Evolutionary conservation across 2,888 invertebrate genomes (phyloP), one percentile per base, ranked within the genome.

Genomic region (Monoplex corrugatus): DNA sequence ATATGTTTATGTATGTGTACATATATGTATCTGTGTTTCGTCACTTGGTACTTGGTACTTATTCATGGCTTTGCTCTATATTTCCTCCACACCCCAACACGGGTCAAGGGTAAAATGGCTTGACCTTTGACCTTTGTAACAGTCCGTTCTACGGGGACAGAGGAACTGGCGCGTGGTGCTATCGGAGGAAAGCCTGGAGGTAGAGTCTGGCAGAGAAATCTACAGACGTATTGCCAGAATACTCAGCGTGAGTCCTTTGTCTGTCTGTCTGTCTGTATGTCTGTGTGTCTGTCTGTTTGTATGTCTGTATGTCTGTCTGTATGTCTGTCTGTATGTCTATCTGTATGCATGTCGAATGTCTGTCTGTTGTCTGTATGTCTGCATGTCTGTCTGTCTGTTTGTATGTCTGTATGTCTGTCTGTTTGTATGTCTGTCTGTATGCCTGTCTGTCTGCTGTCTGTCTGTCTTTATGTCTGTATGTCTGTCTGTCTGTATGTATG

Each of bases 101-200:
- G n/a, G n/a, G n/a, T n/a, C n/a, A n/a, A n/a, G n/a, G n/a, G n/a
- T n/a, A n/a, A n/a, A n/a, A n/a, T n/a, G n/a, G n/a, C 32, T 6
- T 43, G n/a, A 43, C 6, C 2, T 2, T 43, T 40, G 40, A 19
- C 16, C 6, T 35, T 16, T 40, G 44, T 57, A 23, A 28, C 90
- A 93, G 92, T 50, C 89, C 90, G 8, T 93, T 92, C 87, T 93
- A 93, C 83, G 92, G 92, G 0, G 91, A 93, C 82, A 57, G 38
- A 86, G 90, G 43, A 93, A 93, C 89, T 93, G 92, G 92, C 85
- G 92, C 19, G 92, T 92, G 19, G 92, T 92, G 10, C 63, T 93
- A 45, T 88, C 92, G 0, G 92, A 92, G 75, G 91, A 92, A 40
- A 89, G 92, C 85, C 90, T 93, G 45, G 91, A 92, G 6, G 50